These are phyloP conservation scores for Helicoverpa assulta DNA, from an alignment of 2,888 invertebrate genomes.

Conservation along the genomic window DNA sequence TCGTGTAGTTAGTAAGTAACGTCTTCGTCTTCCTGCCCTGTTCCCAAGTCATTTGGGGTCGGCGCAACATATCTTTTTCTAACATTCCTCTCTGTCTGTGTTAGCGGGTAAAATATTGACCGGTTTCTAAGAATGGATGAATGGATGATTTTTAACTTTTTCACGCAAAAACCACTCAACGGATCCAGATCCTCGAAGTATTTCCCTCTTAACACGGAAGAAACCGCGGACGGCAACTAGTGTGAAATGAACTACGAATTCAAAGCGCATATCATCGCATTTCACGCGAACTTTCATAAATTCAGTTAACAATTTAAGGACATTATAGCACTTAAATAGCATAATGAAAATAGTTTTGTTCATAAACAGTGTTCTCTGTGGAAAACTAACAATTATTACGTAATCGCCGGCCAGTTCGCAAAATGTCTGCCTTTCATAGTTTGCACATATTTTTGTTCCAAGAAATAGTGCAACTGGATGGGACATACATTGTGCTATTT, in stretches of 20 bases:
- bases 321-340: slow-evolving; percentile 19
- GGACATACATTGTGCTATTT: not conserved
- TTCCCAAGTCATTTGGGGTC: too few species aligned
- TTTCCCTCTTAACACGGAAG: too few species aligned
- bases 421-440: slow-evolving; percentile 30
- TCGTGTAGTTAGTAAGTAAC: too few species aligned
- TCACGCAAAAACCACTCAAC: too few species aligned
- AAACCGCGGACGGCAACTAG: too few species aligned
- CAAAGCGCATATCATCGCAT: not conserved
- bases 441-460: slow-evolving; percentile 46
- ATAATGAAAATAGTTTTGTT: slow-evolving; percentile 27
- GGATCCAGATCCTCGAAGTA: too few species aligned
- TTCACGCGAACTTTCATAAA: not conserved
- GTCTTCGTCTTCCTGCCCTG: too few species aligned
- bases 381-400: slow-evolving; percentile 41
- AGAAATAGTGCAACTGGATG: slow-evolving; percentile 21
- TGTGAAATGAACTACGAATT: not conserved
- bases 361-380: slow-evolving; percentile 18
- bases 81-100: too few species aligned
- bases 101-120: too few species aligned
- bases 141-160: too few species aligned
- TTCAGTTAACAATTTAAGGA: not conserved
- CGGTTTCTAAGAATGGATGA: too few species aligned
- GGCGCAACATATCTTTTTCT: too few species aligned
- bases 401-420: slow-evolving; percentile 26